Conservation (phyloP, 2,797 vertebrate species). For the Danionella dracula region DNA sequence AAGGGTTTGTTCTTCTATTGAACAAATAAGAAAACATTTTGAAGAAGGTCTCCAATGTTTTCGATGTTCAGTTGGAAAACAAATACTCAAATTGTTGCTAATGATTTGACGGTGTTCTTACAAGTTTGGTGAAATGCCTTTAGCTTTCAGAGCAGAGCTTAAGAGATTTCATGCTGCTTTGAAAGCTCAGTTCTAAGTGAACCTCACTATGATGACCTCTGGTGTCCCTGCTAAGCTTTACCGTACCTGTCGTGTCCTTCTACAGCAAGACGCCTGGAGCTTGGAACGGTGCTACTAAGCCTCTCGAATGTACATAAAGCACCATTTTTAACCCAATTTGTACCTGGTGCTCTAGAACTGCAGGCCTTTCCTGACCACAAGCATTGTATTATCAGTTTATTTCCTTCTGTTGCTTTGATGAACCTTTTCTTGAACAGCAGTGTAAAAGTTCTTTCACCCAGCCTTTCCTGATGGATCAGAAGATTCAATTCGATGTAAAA, state of each 20-base stretch:
- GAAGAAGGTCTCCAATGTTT: too few relatives aligned
- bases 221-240: conserved; percentile 66
- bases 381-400: conserved; percentile 55
- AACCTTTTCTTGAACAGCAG: conserved; percentile 69
- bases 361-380: conserved; percentile 68
- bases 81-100: too few relatives aligned
- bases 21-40: too few relatives aligned
- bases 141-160: conserved; percentile 70
- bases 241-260: conserved; percentile 57
- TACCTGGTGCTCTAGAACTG: conserved; percentile 71
- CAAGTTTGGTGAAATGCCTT: too few relatives aligned
- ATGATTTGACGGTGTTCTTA: too few relatives aligned
- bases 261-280: conserved; percentile 67
- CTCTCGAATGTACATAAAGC: conserved; percentile 66
- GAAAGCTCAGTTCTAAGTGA: conserved; percentile 47
- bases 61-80: too few relatives aligned
- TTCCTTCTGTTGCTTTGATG: conserved; percentile 59
- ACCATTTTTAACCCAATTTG: conserved; percentile 49
- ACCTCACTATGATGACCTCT: conserved; percentile 69
- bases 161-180: conserved; percentile 50
- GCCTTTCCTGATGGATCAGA: conserved; percentile 64
- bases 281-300: conserved; percentile 80
- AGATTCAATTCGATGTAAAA: conserved; percentile 57
- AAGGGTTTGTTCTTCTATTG: too few relatives aligned
- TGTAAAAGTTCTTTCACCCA: conserved; percentile 62